Evolutionary conservation across 2,797 vertebrate genomes (phyloP), one percentile per base, ranked within the genome.

Genomic region (Pangasius larnaudii): DNA sequence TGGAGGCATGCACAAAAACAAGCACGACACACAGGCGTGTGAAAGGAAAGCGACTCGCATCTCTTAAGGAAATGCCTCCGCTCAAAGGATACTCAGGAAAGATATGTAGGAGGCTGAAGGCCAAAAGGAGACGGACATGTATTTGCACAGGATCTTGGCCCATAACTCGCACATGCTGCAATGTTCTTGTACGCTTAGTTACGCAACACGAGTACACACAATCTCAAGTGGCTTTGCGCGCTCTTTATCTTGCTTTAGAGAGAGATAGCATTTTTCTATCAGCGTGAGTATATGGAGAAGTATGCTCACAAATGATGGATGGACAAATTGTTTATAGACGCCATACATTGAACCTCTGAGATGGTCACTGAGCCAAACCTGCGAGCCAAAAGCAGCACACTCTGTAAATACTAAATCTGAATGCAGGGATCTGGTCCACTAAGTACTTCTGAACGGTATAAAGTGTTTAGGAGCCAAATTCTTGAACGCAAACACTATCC

Each of bases 21-120:
- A 13, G 65, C 61, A 69, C 84, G 58, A 89, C 87, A 77, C 88
- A 79, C 49, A 27, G 71, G 85, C 91, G 82, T 92, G 89, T 88
- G 91, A 91, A 90, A 88, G 90, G 86, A 85, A 90, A 91, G 88
- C 51, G 39, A 61, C 88, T 85, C 51, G 56, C 85, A 83, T 90
- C 85, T 88, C 88, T 85, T 83, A 85, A 86, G 87, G 89, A 89
- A 89, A 27, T 85, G 88, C 69, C 86, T 89, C 88, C 69, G 51
- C 82, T 88, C 78, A 56, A 81, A 82, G 85, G 88, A 90, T 88
- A 86, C 85, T 74, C 30, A 85, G 71, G 71, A 85, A 89, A 85
- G 85, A 89, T 87, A 88, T 51, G 78, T 88, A 63, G 75, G 69
- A 61, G 81, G 86, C 77, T 39, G 33, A 88, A 39, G 51, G 79